Evolutionary conservation across 1,140 invertebrate species (phyloP).

Genomic region (Bombus consobrinus): DNA sequence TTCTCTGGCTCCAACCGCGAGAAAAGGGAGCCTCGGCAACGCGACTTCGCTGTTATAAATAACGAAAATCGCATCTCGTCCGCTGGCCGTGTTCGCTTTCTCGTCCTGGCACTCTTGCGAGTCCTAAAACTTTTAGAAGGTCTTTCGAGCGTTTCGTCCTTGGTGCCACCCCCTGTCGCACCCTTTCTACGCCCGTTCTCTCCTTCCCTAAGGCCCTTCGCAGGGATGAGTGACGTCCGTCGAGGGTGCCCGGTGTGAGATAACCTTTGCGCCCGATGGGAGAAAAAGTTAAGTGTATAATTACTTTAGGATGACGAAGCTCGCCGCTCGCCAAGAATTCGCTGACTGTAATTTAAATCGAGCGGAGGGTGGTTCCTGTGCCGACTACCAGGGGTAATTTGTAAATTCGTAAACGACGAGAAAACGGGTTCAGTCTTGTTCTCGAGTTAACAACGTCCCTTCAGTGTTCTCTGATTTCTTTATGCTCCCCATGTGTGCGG

Average conservation of each 20-base stretch:
- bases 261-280: constrained; percentile 74
- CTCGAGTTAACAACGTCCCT: not conserved
- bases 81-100: not conserved
- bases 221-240: constrained; percentile 59
- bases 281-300: constrained; percentile 79
- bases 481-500: too few species aligned
- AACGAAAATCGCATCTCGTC: constrained; percentile 30
- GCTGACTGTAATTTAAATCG: constrained; percentile 67
- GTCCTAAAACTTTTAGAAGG: constrained; percentile 70
- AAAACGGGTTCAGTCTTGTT: not conserved
- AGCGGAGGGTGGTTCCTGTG: constrained; percentile 4
- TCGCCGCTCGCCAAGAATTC: constrained; percentile 65
- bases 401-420: constrained; percentile 16
- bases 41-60: constrained; percentile 28
- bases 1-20: not conserved
- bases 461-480: not conserved
- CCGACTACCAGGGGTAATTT: not conserved
- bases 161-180: constrained; percentile 20
- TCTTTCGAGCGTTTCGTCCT: constrained; percentile 71
- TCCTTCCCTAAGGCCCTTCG: constrained; percentile 13
- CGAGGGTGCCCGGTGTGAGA: constrained; percentile 70
- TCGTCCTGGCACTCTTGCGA: not conserved
- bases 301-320: constrained; percentile 79
- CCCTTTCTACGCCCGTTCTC: constrained; percentile 29
- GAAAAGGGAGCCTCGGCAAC: not conserved